Conservation (phyloP, 2,113 vertebrate species). For the Gymnogyps californianus region DNA sequence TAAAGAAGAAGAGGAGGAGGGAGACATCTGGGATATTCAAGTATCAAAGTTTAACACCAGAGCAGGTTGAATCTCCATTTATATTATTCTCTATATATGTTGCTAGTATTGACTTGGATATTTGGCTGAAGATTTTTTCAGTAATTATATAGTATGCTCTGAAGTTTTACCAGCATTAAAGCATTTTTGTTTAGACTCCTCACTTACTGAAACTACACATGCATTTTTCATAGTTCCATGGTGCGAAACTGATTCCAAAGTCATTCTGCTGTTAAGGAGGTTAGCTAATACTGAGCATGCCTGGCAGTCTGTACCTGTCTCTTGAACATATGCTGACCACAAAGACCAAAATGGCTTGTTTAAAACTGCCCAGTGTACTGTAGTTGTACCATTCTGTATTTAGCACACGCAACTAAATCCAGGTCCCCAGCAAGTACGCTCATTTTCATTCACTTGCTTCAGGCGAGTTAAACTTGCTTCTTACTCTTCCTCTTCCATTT, state of each 20-base stretch:
- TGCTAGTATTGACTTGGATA: background rate
- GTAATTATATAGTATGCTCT: background rate
- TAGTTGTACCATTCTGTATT: background rate
- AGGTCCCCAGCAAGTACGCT: background rate
- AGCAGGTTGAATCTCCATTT: slow-evolving; percentile 81
- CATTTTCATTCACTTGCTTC: background rate
- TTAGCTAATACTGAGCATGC: background rate
- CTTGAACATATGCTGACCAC: background rate
- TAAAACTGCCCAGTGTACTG: background rate
- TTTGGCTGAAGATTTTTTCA: background rate
- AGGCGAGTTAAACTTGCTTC: background rate
- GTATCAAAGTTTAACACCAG: slow-evolving; percentile 82
- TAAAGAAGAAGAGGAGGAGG: slow-evolving; percentile 82
- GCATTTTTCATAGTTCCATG: background rate
- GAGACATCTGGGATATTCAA: slow-evolving; percentile 79
- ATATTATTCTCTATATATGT: slow-evolving; percentile 59
- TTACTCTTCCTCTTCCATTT: background rate
- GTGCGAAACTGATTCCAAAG: background rate
- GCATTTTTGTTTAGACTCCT: background rate
- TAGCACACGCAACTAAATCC: background rate
- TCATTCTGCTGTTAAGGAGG: background rate
- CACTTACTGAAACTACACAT: background rate
- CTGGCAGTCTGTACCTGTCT: background rate
- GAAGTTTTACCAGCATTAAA: background rate
- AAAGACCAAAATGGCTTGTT: background rate